phyloP scores from a whole-genome alignment of 2,797 vertebrate genomes.

The Cuculus canorus region DNA sequence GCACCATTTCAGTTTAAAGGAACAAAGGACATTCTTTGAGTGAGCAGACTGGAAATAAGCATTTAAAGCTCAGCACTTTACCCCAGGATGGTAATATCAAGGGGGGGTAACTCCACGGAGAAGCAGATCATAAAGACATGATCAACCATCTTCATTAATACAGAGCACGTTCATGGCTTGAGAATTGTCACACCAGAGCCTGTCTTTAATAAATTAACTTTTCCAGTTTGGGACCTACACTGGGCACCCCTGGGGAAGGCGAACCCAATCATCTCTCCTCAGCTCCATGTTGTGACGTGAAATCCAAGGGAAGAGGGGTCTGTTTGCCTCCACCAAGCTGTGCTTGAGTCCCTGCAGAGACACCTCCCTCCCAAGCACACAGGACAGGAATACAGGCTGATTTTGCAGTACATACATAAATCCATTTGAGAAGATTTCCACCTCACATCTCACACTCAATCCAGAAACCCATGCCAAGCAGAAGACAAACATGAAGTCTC shows the following conservation, averaged over 20 bases:
- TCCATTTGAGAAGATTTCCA: neutral
- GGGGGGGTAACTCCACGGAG: neutral
- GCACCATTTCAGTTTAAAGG: neutral
- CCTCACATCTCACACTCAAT: neutral
- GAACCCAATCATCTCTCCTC: neutral
- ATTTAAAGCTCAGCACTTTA: neutral
- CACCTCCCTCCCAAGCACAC: neutral
- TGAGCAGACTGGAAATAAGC: neutral
- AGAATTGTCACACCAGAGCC: neutral
- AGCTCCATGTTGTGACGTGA: rapidly evolving
- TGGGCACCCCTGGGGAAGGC: rapidly evolving
- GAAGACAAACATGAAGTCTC: neutral
- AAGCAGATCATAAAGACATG: neutral
- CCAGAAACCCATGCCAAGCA: neutral
- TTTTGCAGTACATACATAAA: neutral
- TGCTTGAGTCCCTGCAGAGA: neutral
- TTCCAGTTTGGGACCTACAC: neutral
- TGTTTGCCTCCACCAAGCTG: neutral
- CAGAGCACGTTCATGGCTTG: rapidly evolving
- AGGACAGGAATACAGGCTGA: neutral
- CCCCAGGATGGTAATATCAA: neutral
- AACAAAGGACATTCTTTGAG: conserved; percentile 24
- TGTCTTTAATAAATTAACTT: neutral
- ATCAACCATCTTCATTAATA: rapidly evolving
- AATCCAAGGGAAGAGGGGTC: neutral